Base-by-base conservation (phyloP, 2,888 invertebrate genomes). In the Aphidius colemani region DNA sequence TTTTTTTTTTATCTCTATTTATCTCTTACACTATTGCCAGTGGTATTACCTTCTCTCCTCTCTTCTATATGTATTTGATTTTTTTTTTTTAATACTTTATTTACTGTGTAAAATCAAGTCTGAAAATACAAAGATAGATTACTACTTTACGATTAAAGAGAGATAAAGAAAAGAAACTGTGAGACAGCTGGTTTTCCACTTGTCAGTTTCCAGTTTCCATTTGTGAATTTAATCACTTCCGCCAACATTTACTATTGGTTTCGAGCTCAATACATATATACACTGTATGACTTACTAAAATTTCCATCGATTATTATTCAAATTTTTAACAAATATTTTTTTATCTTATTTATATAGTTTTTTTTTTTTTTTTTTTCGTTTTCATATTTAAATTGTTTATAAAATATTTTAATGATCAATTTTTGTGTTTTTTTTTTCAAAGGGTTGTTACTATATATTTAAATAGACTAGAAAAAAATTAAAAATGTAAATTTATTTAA, bases 211-310 rank as follows among this genome's bases (percentile, higher is more conserved):
- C 71, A 76, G 75, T 76, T 77, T 75, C 75, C 75, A 77, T 77
- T 75, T 71, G 71, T 64, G 75, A 71, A 61, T 69, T 70, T 75
- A 74, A 76, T 71, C 72, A 72, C 72, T 76, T 76, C 76, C 75
- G 75, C 57, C 30, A 30, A 30, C 30, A 30, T 30, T 30, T 30
- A 30, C 30, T 30, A 30, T 30, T 30, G 30, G 30, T 30, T 56
- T 18, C 43, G 13, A 11, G 46, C 46, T 45, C 13, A 45, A 30
- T 45, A 56, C 45, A 39, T 13, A 45, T 7, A 30, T 18, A n/a
- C n/a, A n/a, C n/a, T n/a, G n/a, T n/a, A 7, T 56, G 45, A 46
- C 1, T 46, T 45, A 39, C 46, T 39, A 57, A 57, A 57, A 39
- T 57, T 53, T 30, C 56, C 30, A 56, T 56, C 44, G 44, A 43